Evolutionary conservation across 2,797 vertebrate species (phyloP), one percentile per base, ranked within the genome.

Genomic region (Manis pentadactyla): DNA sequence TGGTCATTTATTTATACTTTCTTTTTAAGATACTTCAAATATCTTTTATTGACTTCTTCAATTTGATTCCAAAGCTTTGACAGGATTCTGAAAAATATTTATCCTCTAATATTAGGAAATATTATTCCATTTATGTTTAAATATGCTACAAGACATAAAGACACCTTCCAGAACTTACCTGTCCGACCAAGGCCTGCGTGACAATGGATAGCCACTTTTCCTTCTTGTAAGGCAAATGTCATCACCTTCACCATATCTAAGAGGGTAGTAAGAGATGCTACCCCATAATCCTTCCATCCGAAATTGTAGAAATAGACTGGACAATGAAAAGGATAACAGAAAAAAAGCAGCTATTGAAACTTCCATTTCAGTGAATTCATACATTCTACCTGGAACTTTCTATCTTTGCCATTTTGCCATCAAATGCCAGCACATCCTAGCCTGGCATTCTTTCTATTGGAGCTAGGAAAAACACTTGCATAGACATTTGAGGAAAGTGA

Each of bases 281-380:
- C 99, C 10, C 99, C 99, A 37, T 99, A 99, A 98, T 99, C 99
- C 97, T 99, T 99, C 99, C 99, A 99, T 42, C 99, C 99, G 96
- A 99, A 99, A 98, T 99, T 99, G 98, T 99, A 99, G 98, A 99
- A 99, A 98, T 99, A 99, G 98, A 99, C 99, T 99, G 96, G 97
- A 98, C 98, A 84, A 81, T 64, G 17, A 96, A 88, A 97, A 95
- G 81, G 87, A 87, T 89, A 68, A 96, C 23, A 91, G n/a, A 90
- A 91, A 82, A 90, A 96, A 94, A 90, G 82, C 63, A 94, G 64
- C n/a, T 87, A 66, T 92, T 83, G 74, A 9, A 42, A 49, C 37
- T 81, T 88, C 39, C 66, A 84, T 46, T 23, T 13, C 4, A 46
- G 39, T 23, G 27, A 39, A 49, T 13, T n/a, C 4, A 49, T 25